Evolutionary conservation across 2,113 vertebrate genomes (phyloP), one percentile per base, ranked within the genome.

Genomic region (Clinocottus analis): DNA sequence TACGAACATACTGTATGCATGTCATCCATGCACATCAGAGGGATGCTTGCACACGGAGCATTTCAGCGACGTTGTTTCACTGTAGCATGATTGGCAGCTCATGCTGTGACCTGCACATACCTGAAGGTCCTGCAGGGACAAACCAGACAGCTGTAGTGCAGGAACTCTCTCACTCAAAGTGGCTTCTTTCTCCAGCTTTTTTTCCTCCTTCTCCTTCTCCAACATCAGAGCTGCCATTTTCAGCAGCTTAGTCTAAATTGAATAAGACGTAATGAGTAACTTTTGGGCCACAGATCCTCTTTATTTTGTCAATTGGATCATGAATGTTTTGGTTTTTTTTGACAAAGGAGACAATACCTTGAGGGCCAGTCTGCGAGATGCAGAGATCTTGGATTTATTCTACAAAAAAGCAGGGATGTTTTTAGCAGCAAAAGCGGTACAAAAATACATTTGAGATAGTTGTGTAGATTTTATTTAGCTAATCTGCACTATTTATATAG

Each of bases 81-180:
- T 64, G 58, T 43, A 25, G 23, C 31, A 33, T 56, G 45, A 70
- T 21, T n/a, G 21, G 47, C 0, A 0, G n/a, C 29, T 47, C 10
- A 61, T 35, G 41, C 17, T 25, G 72, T 47, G 71, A 71, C 53
- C 74, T 61, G 67, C 70, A 84, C 72, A 70, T 85, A 94, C 93
- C 91, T 93, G 93, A 49, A 94, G 88, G 39, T 95, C 94, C 80
- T 92, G 89, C 17, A 91, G 5, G 47, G 93, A 92, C 71, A 94
- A 82, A 21, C 88, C 89, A 65, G 87, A 91, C 58, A 93, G 79
- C 59, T 91, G 69, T 14, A 94, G 89, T 13, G 87, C 83, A 64
- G 90, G 91, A 1, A 93, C 51, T 84, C 89, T 82, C 70, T 94
- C 91, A 25, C 35, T 64, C 68, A 94, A 31, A 55, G 82, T 66